phyloP scores from a whole-genome alignment of 2,797 vertebrate species.

The Lagocephalus sceleratus region DNA sequence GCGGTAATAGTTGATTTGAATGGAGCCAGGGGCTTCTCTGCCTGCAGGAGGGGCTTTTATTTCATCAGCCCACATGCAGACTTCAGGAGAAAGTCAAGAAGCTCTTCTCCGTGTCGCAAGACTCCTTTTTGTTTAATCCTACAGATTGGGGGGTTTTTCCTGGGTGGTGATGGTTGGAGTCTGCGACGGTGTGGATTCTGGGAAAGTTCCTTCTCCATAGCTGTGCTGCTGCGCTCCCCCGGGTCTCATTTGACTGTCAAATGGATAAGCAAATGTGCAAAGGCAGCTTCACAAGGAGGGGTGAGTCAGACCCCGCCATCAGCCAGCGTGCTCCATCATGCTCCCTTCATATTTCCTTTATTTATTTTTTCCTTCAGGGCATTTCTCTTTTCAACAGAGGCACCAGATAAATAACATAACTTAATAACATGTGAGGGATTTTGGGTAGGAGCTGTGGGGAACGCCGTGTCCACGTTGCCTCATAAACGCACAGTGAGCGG shows the following conservation, averaged over 20 bases:
- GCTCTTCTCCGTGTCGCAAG: no score
- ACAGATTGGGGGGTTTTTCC: conserved; percentile 4
- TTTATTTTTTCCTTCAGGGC: conserved; percentile 6
- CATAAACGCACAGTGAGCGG: conserved; percentile 56
- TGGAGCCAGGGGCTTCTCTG: no score
- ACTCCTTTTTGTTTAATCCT: background rate
- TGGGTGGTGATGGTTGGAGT: conserved; percentile 31
- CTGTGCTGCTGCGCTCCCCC: conserved; percentile 24
- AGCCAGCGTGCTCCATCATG: conserved; percentile 47
- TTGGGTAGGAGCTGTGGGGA: background rate
- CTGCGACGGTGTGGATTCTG: conserved; percentile 49
- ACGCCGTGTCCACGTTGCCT: conserved; percentile 51
- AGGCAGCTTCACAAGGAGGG: conserved; percentile 4
- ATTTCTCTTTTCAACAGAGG: background rate
- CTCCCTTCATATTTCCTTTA: conserved; percentile 5
- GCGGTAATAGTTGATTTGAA: no score
- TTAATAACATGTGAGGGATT: background rate
- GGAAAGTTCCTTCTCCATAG: conserved; percentile 28
- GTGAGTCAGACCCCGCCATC: conserved; percentile 12
- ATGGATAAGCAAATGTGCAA: conserved; percentile 60
- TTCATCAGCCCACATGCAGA: no score
- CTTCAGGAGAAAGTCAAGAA: no score
- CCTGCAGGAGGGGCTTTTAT: no score
- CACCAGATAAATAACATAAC: background rate
- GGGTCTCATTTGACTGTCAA: conserved; percentile 68